Evolutionary conservation across 2,797 vertebrate species (phyloP).

Genomic region (Cyclopterus lumpus): DNA sequence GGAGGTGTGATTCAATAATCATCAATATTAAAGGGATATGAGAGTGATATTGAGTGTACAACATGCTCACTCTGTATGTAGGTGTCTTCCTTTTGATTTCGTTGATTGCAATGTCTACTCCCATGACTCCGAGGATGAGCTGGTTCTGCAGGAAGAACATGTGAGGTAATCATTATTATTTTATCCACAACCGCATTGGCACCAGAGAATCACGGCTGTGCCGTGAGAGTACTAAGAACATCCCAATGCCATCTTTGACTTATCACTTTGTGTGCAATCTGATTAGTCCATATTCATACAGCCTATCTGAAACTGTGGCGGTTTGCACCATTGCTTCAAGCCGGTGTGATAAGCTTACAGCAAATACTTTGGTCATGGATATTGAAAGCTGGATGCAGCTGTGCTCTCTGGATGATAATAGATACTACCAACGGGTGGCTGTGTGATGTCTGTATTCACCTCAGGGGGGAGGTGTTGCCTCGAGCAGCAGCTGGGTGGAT

Average conservation of each 20-base stretch:
- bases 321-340: conserved; percentile 44
- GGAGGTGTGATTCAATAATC: background rate
- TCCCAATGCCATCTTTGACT: conserved; percentile 32
- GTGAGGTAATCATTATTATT: conserved; percentile 21
- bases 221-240: conserved; percentile 27
- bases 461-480: conserved; percentile 75
- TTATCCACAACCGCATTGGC: background rate
- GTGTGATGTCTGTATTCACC: conserved; percentile 64
- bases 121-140: conserved; percentile 98
- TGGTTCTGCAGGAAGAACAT: conserved; percentile 88
- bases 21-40: background rate
- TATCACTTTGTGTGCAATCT: conserved; percentile 46
- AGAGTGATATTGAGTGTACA: background rate
- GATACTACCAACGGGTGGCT: conserved; percentile 25
- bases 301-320: conserved; percentile 43
- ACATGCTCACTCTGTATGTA: conserved; percentile 90
- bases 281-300: conserved; percentile 45
- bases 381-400: conserved; percentile 40
- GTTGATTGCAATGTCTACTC: conserved; percentile 94
- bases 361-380: conserved; percentile 57
- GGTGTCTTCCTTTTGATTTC: conserved; percentile 98
- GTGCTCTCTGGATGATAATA: conserved; percentile 20
- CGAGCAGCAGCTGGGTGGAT: conserved; percentile 26
- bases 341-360: conserved; percentile 56
- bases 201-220: conserved; percentile 18